phyloP scores from a whole-genome alignment of 2,797 vertebrate genomes.

The Crenichthys baileyi region DNA sequence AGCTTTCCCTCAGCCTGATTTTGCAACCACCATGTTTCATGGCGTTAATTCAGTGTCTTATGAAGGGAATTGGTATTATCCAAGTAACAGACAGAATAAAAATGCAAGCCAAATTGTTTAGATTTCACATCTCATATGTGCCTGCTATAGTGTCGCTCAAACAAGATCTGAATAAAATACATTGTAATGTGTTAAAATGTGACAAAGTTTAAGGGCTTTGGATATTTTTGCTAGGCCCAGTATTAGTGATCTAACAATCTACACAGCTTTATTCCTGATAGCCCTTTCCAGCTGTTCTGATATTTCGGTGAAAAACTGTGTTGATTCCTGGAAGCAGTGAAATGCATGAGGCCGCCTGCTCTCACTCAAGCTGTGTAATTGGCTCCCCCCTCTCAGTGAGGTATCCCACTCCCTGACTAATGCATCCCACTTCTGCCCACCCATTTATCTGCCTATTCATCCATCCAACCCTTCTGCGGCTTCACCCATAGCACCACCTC shows the following conservation, averaged over 20 bases:
- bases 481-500: conserved; percentile 13
- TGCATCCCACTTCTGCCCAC: conserved; percentile 20
- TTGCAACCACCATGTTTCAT: neutral
- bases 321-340: conserved; percentile 39
- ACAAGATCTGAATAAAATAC: neutral
- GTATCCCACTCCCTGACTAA: conserved; percentile 38
- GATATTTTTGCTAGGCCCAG: neutral
- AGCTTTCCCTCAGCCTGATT: neutral
- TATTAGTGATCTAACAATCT: too few relatives aligned
- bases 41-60: neutral
- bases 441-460: conserved; percentile 16
- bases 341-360: conserved; percentile 22
- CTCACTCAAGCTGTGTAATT: conserved; percentile 45
- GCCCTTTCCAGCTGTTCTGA: conserved; percentile 31
- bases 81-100: too few relatives aligned
- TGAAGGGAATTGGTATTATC: too few relatives aligned
- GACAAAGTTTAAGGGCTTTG: neutral
- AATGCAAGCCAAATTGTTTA: too few relatives aligned
- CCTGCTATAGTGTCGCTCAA: neutral
- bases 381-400: conserved; percentile 32
- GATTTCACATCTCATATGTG: too few relatives aligned
- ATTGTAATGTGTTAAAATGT: neutral
- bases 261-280: neutral
- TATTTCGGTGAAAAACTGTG: conserved; percentile 35
- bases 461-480: neutral